Evolutionary conservation across 2,113 vertebrate species (phyloP), one percentile per base, ranked within the genome.

Genomic region (Rana temporaria): DNA sequence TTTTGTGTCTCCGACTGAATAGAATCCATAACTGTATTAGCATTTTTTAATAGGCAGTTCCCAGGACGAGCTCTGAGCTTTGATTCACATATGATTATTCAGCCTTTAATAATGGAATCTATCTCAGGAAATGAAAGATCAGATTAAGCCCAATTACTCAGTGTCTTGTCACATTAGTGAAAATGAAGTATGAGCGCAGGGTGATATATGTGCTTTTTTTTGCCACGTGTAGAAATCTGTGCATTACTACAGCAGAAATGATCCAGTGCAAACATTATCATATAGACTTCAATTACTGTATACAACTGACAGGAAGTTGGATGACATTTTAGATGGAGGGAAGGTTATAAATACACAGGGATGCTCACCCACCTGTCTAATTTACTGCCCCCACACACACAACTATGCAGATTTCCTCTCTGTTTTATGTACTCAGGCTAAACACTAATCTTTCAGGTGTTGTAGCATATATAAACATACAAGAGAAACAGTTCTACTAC

Each of bases 141-240:
- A 56, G 70, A 59, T 82, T 82, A 74, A 52, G 66, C 48, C 52
- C 80, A 82, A 75, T 82, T 82, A 82, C 80, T 74, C 72, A 75
- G 62, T 59, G 80, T 65, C 70, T 74, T 65, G 60, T 82, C 42
- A 66, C 80, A 82, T 82, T 74, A 82, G 42, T 16, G 30, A 68
- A 67, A 6, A 24, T 73, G 53, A 74, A 82, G 56, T 73, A 74
- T 56, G 70, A 72, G 42, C 63, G 18, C 20, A 64, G 38, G 26
- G 48, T 52, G 78, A 73, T 72, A 65, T 64, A 26, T 73, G 78
- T 60, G 52, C 9, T 30, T 22, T 59, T 75, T 56, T 62, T 26
- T 15, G 15, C n/a, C 11, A 5, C 38, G 69, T 60, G 11, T 22
- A 76, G 26, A 78, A 78, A 14, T 64, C 19, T 53, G 18, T 19